Conservation (phyloP, 1,140 invertebrate genomes). For the Aphis craccivora region DNA sequence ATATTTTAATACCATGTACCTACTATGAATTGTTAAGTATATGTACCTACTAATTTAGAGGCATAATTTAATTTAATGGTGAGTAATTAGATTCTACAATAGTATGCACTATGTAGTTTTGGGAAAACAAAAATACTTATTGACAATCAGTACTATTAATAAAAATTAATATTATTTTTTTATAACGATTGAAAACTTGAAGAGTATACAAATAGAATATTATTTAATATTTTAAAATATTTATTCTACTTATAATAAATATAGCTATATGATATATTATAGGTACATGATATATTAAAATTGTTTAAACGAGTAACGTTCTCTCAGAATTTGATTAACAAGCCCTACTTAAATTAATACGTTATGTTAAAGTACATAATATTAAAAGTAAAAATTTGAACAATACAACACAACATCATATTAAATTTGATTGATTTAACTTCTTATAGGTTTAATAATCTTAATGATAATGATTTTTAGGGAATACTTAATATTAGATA, state of each 20-base stretch:
- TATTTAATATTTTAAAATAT: neutral
- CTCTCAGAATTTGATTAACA: neutral
- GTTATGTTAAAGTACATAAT: neutral
- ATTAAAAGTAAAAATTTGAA: neutral
- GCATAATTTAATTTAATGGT: neutral
- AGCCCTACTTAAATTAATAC: neutral
- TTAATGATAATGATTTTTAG: constrained; percentile 3
- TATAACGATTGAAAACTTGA: neutral
- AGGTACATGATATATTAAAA: neutral
- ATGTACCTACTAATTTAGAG: neutral
- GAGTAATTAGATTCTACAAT: neutral
- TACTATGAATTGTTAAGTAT: neutral
- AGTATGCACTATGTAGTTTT: neutral
- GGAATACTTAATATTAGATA: neutral
- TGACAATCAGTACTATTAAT: neutral
- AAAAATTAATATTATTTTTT: neutral
- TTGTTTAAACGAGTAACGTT: neutral
- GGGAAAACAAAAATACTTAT: neutral
- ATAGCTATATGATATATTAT: neutral
- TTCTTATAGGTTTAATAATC: constrained; percentile 1
- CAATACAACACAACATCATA: neutral
- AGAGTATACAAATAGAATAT: neutral
- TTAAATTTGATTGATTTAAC: neutral
- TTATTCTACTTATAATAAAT: neutral
- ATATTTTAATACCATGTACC: neutral